Base-by-base conservation (phyloP, 1,140 invertebrate species). In the Procambarus virginalis region DNA sequence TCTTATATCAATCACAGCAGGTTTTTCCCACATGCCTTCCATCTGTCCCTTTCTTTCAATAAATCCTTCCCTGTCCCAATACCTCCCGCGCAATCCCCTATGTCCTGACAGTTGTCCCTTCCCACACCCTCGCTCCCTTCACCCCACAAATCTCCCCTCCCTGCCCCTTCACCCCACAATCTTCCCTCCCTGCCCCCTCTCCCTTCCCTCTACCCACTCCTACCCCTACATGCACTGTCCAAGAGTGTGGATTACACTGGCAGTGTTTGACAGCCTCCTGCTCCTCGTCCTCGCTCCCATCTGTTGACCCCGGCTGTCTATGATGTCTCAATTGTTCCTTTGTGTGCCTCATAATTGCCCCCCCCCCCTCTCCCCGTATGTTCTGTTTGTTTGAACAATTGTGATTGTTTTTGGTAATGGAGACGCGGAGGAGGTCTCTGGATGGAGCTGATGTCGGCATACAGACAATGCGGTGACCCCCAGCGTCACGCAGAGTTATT, bases 291-390 rank as follows among this genome's bases (percentile, higher is more conserved):
- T 2, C 70, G 8, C 45, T 78, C 46, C 68, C 82, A 75, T 84
- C 82, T 84, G 60, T 46, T 84, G 82, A 10, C 68, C 82, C n/a
- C 70, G 82, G n/a, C 82, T 73, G 68, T 78, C 8, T 84, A 70
- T 84, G 82, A 84, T 84, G 70, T 84, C 82, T 75, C 82, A 84
- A 84, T 84, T 84, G 82, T 84, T 84, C 82, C 82, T 84, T 84
- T 84, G 82, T 84, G 46, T 55, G 70, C n/a, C 82, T 10, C 46
- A 34, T 3, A 22, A 84, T 51, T 76, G 20, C 48, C 45, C 22
- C n/a, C n/a, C 51, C 10, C 51, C 68, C 46, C 45, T 58, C 78
- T 14, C 0, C 45, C 49, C 6, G 20, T 58, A 64, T 34, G 73
- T 20, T 84, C 70, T 84, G 70, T 84, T 84, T 84, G 82, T 84